These are phyloP conservation scores for Climacteris rufus DNA, from an alignment of 2,113 vertebrate species.

Conservation along the genomic window DNA sequence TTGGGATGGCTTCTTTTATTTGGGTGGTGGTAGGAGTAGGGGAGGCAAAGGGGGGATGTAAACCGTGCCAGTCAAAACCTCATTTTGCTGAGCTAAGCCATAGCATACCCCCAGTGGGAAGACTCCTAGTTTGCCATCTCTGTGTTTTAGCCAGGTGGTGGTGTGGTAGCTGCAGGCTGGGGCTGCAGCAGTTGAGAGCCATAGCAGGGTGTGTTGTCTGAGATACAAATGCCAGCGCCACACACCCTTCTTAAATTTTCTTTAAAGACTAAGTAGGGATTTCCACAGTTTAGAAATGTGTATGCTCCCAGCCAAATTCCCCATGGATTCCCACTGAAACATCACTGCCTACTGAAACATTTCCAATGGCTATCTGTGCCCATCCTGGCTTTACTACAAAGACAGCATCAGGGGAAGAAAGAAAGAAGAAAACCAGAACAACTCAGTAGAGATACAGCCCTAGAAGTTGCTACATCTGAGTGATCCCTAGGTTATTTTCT, in stretches of 20 bases:
- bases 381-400: not conserved
- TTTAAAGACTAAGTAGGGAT: not conserved
- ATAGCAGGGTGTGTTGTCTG: not conserved
- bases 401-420: not conserved
- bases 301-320: not conserved
- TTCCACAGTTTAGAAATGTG: not conserved
- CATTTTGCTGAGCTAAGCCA: not conserved
- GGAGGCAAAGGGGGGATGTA: accelerated
- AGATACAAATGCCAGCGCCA: not conserved
- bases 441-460: not conserved
- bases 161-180: accelerated
- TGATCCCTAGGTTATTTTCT: not conserved
- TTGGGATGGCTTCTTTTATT: not conserved
- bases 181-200: not conserved
- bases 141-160: accelerated
- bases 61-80: not conserved
- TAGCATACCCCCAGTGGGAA: accelerated
- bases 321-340: not conserved
- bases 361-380: not conserved
- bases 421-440: not conserved
- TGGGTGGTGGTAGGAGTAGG: accelerated
- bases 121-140: not conserved
- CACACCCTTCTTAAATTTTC: too few relatives aligned
- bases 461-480: not conserved
- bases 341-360: not conserved